These are phyloP conservation scores for Hylomyscus alleni DNA, from an alignment of 2,797 vertebrate species.

Conservation along the genomic window DNA sequence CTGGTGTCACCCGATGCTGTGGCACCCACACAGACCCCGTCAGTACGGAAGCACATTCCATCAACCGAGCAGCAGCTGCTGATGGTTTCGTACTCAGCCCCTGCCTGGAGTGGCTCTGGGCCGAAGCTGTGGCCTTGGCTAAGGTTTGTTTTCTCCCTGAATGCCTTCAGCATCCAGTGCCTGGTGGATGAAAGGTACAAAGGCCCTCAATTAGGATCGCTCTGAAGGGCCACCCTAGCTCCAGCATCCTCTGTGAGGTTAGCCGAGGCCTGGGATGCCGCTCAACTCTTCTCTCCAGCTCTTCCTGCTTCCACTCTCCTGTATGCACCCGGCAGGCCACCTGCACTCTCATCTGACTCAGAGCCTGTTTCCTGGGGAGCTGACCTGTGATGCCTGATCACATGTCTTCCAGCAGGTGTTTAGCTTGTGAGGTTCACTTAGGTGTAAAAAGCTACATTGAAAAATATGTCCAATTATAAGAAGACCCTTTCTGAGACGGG, in stretches of 20 bases:
- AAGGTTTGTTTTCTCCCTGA: neutral
- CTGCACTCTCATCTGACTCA: neutral
- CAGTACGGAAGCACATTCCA: neutral
- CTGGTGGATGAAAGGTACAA: neutral
- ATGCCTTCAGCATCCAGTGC: neutral
- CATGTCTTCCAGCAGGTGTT: neutral
- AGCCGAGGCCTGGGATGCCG: neutral
- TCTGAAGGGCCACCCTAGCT: neutral
- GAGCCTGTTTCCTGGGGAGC: neutral
- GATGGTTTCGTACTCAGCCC: no score
- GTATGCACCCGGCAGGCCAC: neutral
- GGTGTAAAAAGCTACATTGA: neutral
- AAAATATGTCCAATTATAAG: neutral
- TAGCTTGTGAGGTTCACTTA: conserved; percentile 14
- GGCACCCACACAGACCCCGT: neutral
- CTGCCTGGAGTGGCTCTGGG: neutral
- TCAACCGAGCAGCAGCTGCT: neutral
- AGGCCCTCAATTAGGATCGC: neutral
- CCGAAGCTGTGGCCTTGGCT: neutral
- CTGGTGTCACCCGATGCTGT: neutral
- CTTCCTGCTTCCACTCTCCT: no score
- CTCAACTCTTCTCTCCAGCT: neutral
- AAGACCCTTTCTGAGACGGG: neutral
- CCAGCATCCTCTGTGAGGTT: no score
- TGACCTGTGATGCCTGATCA: neutral